These are phyloP conservation scores for Drosophila seclusa DNA, from an alignment of 2,888 invertebrate genomes.

Conservation along the genomic window DNA sequence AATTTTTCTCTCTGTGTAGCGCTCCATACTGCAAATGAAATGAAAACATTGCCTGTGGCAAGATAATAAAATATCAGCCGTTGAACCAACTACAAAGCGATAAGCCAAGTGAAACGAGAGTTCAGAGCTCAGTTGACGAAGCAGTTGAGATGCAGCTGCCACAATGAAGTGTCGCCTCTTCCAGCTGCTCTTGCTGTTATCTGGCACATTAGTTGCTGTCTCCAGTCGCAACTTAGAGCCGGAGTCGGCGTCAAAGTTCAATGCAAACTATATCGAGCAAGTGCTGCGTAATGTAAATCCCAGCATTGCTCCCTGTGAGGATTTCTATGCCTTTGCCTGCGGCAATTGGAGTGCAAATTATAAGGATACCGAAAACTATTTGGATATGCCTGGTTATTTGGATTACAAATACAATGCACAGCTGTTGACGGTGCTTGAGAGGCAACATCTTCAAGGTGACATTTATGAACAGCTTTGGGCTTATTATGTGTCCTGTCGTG, in stretches of 20 bases:
- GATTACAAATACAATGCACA: conserved; percentile 72
- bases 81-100: conserved; percentile 28
- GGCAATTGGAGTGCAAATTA: conserved; percentile 75
- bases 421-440: conserved; percentile 47
- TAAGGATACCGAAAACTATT: conserved; percentile 45
- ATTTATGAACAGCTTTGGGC: conserved; percentile 56
- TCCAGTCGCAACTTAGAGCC: background rate
- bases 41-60: conserved; percentile 37
- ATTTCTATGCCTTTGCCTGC: conserved; percentile 76
- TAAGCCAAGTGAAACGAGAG: conserved; percentile 32
- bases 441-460: conserved; percentile 9
- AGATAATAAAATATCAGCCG: conserved; percentile 38
- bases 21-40: conserved; percentile 16
- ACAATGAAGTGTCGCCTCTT: conserved; percentile 55
- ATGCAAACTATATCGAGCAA: conserved; percentile 53
- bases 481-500: conserved; percentile 66
- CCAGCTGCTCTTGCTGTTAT: conserved; percentile 12
- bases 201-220: conserved; percentile 13
- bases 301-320: conserved; percentile 71
- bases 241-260: conserved; percentile 8
- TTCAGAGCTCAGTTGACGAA: conserved; percentile 13
- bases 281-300: conserved; percentile 65
- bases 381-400: conserved; percentile 80
- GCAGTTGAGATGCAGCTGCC: conserved; percentile 48
- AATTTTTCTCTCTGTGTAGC: conserved; percentile 3